Evolutionary conservation across 1,140 invertebrate genomes (phyloP).

Genomic region (Leptonema lineaticorne): DNA sequence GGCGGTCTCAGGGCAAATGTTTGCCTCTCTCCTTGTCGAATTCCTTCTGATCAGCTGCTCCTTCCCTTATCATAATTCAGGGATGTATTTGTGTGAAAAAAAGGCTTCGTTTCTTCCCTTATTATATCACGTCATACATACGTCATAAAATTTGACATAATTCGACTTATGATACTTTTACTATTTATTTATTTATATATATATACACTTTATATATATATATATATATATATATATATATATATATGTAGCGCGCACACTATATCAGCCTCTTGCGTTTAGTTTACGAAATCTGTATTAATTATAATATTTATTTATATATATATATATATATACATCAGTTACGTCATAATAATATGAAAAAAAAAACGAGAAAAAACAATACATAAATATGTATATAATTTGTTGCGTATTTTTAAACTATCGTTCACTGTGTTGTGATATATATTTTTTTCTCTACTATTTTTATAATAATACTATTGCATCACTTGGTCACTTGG

Average conservation of each 20-base stretch:
- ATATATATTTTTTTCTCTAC: too few species aligned
- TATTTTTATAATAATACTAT: conserved; percentile 28
- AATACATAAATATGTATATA: conserved; percentile 20
- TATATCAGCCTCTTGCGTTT: conserved; percentile 18
- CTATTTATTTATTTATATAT: not conserved
- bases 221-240: not conserved
- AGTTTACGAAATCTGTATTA: too few species aligned
- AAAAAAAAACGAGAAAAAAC: conserved; percentile 10
- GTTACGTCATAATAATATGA: not conserved
- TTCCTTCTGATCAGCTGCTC: conserved; percentile 1
- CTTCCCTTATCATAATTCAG: conserved; percentile 20
- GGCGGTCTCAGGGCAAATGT: conserved; percentile 21
- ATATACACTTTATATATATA: conserved; percentile 3
- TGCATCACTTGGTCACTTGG: conserved; percentile 28
- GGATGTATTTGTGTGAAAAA: not conserved
- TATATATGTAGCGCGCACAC: conserved; percentile 11
- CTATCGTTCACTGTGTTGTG: conserved; percentile 26
- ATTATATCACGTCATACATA: not conserved
- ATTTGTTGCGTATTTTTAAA: conserved; percentile 21
- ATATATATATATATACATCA: not conserved
- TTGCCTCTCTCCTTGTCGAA: conserved; percentile 25
- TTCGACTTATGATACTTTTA: not conserved
- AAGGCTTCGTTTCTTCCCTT: not conserved
- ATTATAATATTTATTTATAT: conserved; percentile 1
- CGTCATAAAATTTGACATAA: not conserved